Percentiles rank a stretch among this genome's conserved stretches.
Evolutionary conservation across 2,888 invertebrate species (phyloP).

Genomic region (Copidosoma aretas): DNA sequence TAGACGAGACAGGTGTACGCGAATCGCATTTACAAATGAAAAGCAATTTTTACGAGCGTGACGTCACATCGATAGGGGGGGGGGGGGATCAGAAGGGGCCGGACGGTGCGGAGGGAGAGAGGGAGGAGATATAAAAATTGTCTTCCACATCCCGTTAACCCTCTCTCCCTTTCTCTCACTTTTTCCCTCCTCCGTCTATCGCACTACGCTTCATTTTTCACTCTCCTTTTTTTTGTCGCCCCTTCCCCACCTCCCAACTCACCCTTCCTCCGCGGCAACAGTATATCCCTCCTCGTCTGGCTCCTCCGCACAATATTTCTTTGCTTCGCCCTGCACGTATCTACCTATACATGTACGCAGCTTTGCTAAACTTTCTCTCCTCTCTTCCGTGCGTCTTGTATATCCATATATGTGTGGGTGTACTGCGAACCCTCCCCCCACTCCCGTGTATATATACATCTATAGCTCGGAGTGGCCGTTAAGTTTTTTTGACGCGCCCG

Average conservation of each 20-base stretch:
- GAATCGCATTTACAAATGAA: constrained; percentile 33
- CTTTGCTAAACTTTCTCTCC: not conserved
- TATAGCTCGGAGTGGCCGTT: constrained; percentile 15
- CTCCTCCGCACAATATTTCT: not conserved
- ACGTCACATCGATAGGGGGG: too few relatives aligned
- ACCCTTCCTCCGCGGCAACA: not conserved
- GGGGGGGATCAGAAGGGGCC: too few relatives aligned
- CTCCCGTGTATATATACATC: too few relatives aligned
- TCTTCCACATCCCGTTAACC: constrained; percentile 25
- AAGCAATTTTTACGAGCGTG: constrained; percentile 23
- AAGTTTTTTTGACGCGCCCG: constrained; percentile 21
- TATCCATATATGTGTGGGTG: too few relatives aligned
- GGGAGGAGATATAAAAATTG: constrained; percentile 24
- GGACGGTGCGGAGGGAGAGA: too few relatives aligned
- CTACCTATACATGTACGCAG: not conserved
- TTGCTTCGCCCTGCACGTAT: not conserved
- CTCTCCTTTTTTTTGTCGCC: constrained; percentile 28
- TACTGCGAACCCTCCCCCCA: too few relatives aligned
- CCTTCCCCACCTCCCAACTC: not conserved
- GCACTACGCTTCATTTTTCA: constrained; percentile 32
- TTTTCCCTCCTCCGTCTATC: constrained; percentile 18
- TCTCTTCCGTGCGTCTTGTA: not conserved
- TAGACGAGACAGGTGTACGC: not conserved
- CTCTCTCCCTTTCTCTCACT: constrained; percentile 20
- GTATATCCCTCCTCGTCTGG: not conserved